Evolutionary conservation across 2,888 invertebrate species (phyloP), one percentile per base, ranked within the genome.

Genomic region (Acholoe squamosa): DNA sequence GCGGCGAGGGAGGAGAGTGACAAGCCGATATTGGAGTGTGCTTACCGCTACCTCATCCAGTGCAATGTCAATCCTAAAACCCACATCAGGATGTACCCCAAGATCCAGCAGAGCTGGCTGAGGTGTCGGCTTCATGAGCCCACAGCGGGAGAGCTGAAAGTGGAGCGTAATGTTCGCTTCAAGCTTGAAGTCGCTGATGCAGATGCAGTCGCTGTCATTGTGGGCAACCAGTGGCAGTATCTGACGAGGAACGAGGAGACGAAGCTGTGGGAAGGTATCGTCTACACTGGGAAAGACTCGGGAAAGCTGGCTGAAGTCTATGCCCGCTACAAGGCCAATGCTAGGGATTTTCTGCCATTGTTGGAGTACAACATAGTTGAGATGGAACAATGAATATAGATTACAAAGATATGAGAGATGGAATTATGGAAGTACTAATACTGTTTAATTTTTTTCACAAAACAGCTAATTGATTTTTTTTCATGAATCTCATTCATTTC

Each of bases 91-190:
- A 93, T 93, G 25, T 95, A 95, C 88, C 95, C 95, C 0, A 94
- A 94, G 91, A 94, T 94, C 0, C 94, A 93, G 90, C 94, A 94
- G 84, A 93, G 94, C 34, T 95, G 95, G 95, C 94, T 94, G 90
- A 90, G 94, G 3, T 95, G 95, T 89, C 93, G 94, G 0, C 92
- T 95, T 28, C 94, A 95, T 91, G 95, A 95, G 91, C 95, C 95
- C 0, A 93, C 95, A 7, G 93, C 93, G 12, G 95, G 95, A 0
- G 95, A 95, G 89, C 92, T 95, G 31, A 93, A 94, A 92, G 93
- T 94, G 3, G 94, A 94, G 92, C 94, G 94, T 90, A 93, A 94
- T 10, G 94, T 94, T 91, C 94, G 92, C 90, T 95, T 95, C 93
- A 93, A 94, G 76, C 91, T 95, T 33, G 95, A 95, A 89, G 93